Evolutionary conservation across 2,797 vertebrate species (phyloP).

Genomic region (Sciurus vulgaris): DNA sequence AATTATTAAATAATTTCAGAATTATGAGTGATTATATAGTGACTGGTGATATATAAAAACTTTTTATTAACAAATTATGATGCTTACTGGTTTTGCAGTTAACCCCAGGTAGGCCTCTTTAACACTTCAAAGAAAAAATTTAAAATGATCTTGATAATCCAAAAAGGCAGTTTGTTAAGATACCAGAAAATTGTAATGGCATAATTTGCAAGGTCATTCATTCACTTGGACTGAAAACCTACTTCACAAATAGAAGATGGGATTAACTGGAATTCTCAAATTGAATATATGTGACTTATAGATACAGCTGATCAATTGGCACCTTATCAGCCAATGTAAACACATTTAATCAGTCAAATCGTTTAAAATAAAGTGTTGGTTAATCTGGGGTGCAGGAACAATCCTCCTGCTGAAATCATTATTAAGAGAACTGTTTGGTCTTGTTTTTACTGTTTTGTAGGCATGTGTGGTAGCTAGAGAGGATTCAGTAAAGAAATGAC

Average conservation of each 20-base stretch:
- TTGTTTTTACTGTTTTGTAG: background rate
- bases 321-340: background rate
- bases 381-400: background rate
- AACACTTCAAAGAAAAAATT: slow-evolving; percentile 47
- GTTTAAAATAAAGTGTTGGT: slow-evolving; percentile 25
- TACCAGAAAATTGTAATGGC: background rate
- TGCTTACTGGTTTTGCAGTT: slow-evolving; percentile 9
- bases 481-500: slow-evolving; percentile 1
- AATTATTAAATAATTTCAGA: background rate
- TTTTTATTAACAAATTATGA: background rate
- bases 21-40: background rate
- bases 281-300: background rate
- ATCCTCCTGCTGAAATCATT: background rate
- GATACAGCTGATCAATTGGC: background rate
- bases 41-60: background rate
- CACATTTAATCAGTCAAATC: background rate
- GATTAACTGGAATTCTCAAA: slow-evolving; percentile 1
- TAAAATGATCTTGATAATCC: slow-evolving; percentile 26
- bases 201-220: slow-evolving; percentile 15
- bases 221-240: slow-evolving; percentile 19
- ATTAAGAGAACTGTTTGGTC: background rate
- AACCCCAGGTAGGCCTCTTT: background rate
- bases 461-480: background rate
- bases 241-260: background rate
- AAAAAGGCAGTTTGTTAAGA: slow-evolving; percentile 39